Evolutionary conservation across 2,113 vertebrate genomes (phyloP), one percentile per base, ranked within the genome.

Genomic region (Notechis scutatus): DNA sequence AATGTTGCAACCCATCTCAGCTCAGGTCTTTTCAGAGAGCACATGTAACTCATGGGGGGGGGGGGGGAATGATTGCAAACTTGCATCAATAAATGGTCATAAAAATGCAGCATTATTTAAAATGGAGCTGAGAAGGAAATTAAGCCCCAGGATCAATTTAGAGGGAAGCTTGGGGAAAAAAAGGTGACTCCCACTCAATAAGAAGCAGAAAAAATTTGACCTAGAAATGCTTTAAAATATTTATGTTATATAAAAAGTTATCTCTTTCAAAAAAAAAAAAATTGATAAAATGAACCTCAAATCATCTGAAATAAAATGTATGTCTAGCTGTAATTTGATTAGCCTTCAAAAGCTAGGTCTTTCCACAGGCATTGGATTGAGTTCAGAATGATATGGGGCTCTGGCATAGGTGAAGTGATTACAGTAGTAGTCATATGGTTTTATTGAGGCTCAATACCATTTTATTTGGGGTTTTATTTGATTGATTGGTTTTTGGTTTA

Each of bases 81-180:
- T 87, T 90, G 92, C 52, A 14, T 91, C 91, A 95, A 94, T 90
- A 93, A 94, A 92, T 91, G 89, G 69, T 88, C 91, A 93, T 86
- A 92, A 26, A 15, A 90, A 91, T 1, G 61, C 61, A 85, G 88
- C 81, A 85, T 93, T n/a, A 56, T 3, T 21, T 39, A 39, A 64
- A 81, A 81, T 61, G 88, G 81, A 64, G 45, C 92, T 64, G 45
- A 64, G 88, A 81, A 93, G 85, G 69, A 90, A 93, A 86, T 90
- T 93, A 93, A 81, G 45, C 55, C 14, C 26, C 85, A 8, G 74
- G 55, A 87, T 90, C 74, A 23, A 86, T 90, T 92, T 52, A 90
- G 10, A 55, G 47, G 23, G 21, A 87, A 12, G 24, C 2, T 6
- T 88, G 87, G 3, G 2, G 7, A 2, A 34, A 54, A 8, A 52